These are phyloP conservation scores for Pollachius pollachius DNA, from an alignment of 2,113 vertebrate genomes.

Conservation along the genomic window DNA sequence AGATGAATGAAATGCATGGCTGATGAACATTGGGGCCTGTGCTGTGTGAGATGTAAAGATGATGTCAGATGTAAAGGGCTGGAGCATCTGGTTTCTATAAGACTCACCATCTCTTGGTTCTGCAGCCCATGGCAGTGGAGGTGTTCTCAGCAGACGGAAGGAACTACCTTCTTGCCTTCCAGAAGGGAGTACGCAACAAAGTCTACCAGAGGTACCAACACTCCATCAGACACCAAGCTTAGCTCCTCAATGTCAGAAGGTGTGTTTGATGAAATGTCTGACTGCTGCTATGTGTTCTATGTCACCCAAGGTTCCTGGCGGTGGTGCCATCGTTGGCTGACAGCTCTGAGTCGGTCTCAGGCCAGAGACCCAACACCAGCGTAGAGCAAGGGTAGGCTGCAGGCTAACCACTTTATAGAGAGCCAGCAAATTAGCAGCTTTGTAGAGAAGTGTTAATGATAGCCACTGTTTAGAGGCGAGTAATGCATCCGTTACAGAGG, in stretches of 20 bases:
- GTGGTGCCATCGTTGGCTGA: constrained; percentile 96
- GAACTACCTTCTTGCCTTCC: constrained; percentile 96
- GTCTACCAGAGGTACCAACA: constrained; percentile 92
- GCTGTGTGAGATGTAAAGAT: too few relatives aligned
- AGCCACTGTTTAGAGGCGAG: neutral
- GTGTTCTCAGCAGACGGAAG: constrained; percentile 98
- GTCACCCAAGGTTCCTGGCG: constrained; percentile 86
- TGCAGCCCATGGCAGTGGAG: constrained; percentile 93
- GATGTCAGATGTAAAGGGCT: too few relatives aligned
- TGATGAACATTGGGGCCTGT: too few relatives aligned
- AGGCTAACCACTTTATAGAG: neutral
- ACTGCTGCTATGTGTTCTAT: neutral
- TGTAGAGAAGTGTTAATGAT: too few relatives aligned
- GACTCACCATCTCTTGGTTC: neutral
- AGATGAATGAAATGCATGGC: too few relatives aligned
- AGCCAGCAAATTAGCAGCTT: neutral
- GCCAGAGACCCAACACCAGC: constrained; percentile 96
- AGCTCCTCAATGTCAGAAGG: neutral
- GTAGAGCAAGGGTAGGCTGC: constrained; percentile 91
- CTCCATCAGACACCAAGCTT: neutral
- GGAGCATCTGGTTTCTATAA: too few relatives aligned
- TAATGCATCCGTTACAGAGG: neutral
- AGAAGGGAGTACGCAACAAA: constrained; percentile 97
- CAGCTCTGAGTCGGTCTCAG: constrained; percentile 96
- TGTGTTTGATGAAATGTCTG: neutral